Evolutionary conservation across 2,113 vertebrate species (phyloP), one percentile per base, ranked within the genome.

Genomic region (Rutilus rutilus): DNA sequence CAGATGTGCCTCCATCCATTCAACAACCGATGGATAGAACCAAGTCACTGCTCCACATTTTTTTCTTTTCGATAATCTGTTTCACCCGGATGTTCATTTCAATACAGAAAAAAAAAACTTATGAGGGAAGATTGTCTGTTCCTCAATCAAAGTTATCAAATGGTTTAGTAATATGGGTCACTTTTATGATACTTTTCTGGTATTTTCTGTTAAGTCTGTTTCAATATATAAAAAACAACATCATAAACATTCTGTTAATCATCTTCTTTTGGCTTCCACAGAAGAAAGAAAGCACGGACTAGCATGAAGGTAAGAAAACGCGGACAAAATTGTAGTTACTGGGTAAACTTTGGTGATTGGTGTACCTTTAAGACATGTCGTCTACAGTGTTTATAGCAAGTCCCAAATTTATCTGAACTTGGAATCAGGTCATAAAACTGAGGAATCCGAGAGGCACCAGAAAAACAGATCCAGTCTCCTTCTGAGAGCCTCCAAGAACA

Each of bases 381-480:
- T 65, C n/a, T 39, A 10, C 14, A 78, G 59, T 65, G 60, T 65
- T 47, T 81, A 15, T 25, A 65, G 23, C 36, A 42, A 81, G n/a
- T 8, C 6, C 11, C 42, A 65, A 54, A 69, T 36, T 69, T 33
- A 52, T 82, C 45, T 30, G 27, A 6, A 15, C 62, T 57, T 52
- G 80, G 19, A 69, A 82, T 36, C 64, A 82, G 42, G 6, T 33
- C 78, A 81, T 8, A 57, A 50, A 19, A 39, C 47, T 8, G 81
- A n/a, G 30, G 30, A 73, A 73, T 45, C 45, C 30, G 9, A 33
- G 30, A 73, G 80, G 21, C 47, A 57, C 80, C 62, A 54, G 45
- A 52, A 45, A 52, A 52, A 42, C 81, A 83, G 82, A 83, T 83
- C 3, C 50, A 25, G 27, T 52, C 81, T 50, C 71, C 65, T 14